A percentile compares a stretch with the other conserved stretches of the same genome.
phyloP scores from a whole-genome alignment of 1,140 invertebrate species.

The Bombus pascuorum region DNA sequence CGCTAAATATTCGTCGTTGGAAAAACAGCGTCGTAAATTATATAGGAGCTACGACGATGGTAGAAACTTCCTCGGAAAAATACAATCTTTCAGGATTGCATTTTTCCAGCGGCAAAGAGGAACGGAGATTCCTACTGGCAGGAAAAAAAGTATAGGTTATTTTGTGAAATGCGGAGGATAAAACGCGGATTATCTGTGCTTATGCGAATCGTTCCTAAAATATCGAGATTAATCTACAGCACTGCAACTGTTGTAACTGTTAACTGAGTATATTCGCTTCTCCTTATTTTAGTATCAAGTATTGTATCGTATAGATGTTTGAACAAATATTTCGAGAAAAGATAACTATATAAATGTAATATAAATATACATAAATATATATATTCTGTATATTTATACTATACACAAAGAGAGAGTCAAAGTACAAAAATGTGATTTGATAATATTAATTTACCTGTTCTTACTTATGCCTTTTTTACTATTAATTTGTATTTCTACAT shows the following conservation, averaged over 20 bases:
- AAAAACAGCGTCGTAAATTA: constrained; percentile 53
- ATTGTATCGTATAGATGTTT: neutral
- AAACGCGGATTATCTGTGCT: neutral
- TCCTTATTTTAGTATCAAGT: neutral
- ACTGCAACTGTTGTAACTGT: neutral
- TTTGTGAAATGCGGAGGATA: neutral
- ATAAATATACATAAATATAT: too few relatives aligned
- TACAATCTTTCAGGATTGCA: constrained; percentile 36
- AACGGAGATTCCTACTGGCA: neutral
- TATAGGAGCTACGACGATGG: neutral
- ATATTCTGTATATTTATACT: too few relatives aligned
- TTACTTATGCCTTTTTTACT: too few relatives aligned
- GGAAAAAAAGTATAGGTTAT: neutral
- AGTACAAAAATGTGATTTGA: too few relatives aligned
- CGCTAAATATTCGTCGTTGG: constrained; percentile 42
- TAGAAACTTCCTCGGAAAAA: constrained; percentile 18
- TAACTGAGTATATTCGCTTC: neutral
- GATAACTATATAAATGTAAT: too few relatives aligned
- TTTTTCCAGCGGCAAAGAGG: neutral
- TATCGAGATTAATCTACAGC: neutral
- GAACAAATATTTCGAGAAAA: neutral
- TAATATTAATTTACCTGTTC: too few relatives aligned
- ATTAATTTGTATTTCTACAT: too few relatives aligned
- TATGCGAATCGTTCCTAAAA: neutral
- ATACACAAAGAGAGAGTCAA: too few relatives aligned